phyloP scores from a whole-genome alignment of 2,888 invertebrate species.

The Hirtodrosophila alboralis region DNA sequence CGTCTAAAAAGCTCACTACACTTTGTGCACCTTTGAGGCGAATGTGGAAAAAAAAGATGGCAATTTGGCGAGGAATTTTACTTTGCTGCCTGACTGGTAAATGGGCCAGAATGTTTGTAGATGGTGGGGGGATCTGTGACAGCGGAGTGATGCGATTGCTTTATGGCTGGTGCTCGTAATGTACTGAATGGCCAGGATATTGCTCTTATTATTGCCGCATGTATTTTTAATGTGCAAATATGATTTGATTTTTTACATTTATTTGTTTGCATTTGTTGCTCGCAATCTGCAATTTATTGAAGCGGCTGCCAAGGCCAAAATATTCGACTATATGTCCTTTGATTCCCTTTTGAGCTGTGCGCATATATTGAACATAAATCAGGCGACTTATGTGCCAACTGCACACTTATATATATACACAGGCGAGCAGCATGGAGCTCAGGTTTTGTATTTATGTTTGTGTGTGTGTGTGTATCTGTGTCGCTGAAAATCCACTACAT shows the following conservation, averaged over 20 bases:
- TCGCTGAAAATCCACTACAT: conserved; percentile 71
- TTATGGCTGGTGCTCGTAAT: conserved; percentile 36
- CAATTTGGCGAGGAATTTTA: conserved; percentile 67
- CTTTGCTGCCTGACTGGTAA: conserved; percentile 42
- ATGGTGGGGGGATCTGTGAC: conserved; percentile 11
- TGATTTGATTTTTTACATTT: conserved; percentile 76
- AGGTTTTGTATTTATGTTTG: conserved; percentile 42
- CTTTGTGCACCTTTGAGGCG: conserved; percentile 45
- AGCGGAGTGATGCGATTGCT: conserved; percentile 44
- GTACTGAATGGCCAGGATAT: conserved; percentile 42
- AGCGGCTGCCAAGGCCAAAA: conserved; percentile 30
- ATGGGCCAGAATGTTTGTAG: conserved; percentile 12
- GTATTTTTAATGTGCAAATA: conserved; percentile 72
- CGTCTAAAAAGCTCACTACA: conserved; percentile 59
- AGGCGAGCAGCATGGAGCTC: conserved; percentile 9
- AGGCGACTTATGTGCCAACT: conserved; percentile 64
- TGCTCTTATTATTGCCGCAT: conserved; percentile 62
- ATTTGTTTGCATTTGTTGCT: conserved; percentile 62
- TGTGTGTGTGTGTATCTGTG: conserved; percentile 27
- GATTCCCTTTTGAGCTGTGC: conserved; percentile 54
- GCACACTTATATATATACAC: conserved; percentile 20
- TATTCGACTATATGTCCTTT: conserved; percentile 33
- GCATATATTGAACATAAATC: conserved; percentile 73
- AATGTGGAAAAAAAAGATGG: conserved; percentile 19
- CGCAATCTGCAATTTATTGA: conserved; percentile 67